A percentile compares a stretch with the other conserved stretches of the same genome.
Conservation (phyloP, 2,888 invertebrate genomes). For the Steinernema hermaphroditum region DNA sequence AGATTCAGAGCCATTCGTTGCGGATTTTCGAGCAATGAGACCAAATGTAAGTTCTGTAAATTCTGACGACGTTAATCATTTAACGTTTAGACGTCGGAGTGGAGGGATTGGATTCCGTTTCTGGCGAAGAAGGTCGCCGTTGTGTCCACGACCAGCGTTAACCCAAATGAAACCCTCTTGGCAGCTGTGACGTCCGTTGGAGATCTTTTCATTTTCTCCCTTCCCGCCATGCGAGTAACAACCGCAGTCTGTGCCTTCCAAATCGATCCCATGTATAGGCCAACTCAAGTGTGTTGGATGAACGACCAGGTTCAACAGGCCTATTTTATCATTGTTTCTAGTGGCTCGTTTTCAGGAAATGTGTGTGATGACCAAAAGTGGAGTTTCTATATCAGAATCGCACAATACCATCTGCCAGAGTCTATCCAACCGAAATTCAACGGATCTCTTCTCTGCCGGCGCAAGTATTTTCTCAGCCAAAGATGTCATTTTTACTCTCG, state of each 20-base stretch:
- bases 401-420: background rate
- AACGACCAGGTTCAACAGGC: slow-evolving; percentile 29
- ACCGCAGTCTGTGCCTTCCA: slow-evolving; percentile 4
- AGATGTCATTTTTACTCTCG: background rate
- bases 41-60: background rate
- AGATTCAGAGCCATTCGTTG: background rate
- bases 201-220: slow-evolving; percentile 35
- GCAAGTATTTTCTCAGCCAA: background rate
- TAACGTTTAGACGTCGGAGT: slow-evolving; percentile 32
- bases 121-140: slow-evolving; percentile 35
- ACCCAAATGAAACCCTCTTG: slow-evolving; percentile 34
- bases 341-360: background rate
- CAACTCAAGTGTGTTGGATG: slow-evolving; percentile 35
- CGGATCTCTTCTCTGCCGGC: background rate
- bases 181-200: slow-evolving; percentile 38
- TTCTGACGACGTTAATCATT: background rate
- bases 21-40: background rate
- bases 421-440: background rate
- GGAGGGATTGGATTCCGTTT: slow-evolving; percentile 36
- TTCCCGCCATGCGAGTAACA: slow-evolving; percentile 32
- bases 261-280: slow-evolving; percentile 6
- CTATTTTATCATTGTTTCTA: background rate
- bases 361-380: background rate
- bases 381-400: background rate
- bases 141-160: slow-evolving; percentile 33